Evolutionary conservation across 2,113 vertebrate genomes (phyloP), one percentile per base, ranked within the genome.

Genomic region (Plestiodon gilberti): DNA sequence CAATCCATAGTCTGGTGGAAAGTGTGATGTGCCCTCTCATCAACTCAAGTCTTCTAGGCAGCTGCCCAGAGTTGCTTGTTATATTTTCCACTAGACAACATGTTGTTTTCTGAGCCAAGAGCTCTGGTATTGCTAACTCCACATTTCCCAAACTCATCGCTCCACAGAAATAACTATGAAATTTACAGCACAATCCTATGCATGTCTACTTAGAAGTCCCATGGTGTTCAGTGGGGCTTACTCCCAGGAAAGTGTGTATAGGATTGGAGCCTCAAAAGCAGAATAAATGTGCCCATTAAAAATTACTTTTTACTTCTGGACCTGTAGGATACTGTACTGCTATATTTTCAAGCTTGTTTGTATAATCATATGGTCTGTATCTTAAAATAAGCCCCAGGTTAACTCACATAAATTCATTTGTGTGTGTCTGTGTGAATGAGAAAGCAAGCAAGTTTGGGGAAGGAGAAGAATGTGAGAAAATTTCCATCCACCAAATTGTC

Each of bases 11-110:
- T 81, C 57, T 76, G 33, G 59, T 87, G 70, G 71, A 81, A 87
- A 87, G 23, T 75, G 78, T 75, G 59, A 73, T 64, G 23, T 35
- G 61, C 52, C 38, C 40, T 55, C 28, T 64, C 78, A 35, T 30
- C 40, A 81, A 57, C 78, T n/a, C 78, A 87, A 75, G 43, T 33
- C 69, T 81, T 13, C 43, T 23, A 52, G 28, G 17, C 69, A 75
- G 57, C 38, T 81, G 85, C 69, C n/a, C 80, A 22, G n/a, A 81
- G 59, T 64, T 74, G 17, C 69, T 65, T 61, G 25, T 61, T 81
- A 74, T 76, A 81, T 87, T 87, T 87, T 81, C 85, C n/a, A 81
- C n/a, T 59, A 75, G 69, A 43, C 22, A 64, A 74, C 17, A 64
- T 30, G 38, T 74, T 43, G 73, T 8, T 67, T 52, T 35, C 62